Evolutionary conservation across 2,113 vertebrate species (phyloP).

Genomic region (Falcunculus frontatus): DNA sequence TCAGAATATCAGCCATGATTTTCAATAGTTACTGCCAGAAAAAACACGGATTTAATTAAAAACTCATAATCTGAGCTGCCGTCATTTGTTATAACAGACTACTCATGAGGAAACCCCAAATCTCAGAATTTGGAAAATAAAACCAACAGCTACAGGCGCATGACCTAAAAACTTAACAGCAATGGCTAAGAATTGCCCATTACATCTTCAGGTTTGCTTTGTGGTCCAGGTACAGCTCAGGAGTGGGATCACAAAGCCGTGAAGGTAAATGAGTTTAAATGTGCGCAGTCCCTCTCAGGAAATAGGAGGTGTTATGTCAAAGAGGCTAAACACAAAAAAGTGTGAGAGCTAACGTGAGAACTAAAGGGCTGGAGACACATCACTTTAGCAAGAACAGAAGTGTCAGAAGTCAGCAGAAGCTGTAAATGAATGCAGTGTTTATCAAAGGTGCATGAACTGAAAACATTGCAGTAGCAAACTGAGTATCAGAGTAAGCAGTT

Average conservation of each 20-base stretch:
- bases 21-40: neutral
- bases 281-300: neutral
- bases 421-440: neutral
- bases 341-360: neutral
- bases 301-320: neutral
- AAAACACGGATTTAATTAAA: neutral
- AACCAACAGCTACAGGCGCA: neutral
- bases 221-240: neutral
- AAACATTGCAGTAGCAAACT: neutral
- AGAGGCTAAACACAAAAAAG: neutral
- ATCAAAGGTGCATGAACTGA: rapidly evolving
- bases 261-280: neutral
- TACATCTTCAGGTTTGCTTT: neutral
- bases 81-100: neutral
- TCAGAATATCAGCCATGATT: neutral
- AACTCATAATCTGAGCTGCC: neutral
- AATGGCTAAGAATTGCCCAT: neutral
- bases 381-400: neutral
- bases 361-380: neutral
- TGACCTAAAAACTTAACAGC: neutral
- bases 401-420: neutral
- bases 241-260: neutral
- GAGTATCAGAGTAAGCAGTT: neutral
- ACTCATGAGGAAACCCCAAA: neutral
- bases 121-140: neutral